A percentile compares a stretch with the other conserved stretches of the same genome.
Evolutionary conservation across 23 tunicate species (phyloP).

Genomic region (Styela plicata): DNA sequence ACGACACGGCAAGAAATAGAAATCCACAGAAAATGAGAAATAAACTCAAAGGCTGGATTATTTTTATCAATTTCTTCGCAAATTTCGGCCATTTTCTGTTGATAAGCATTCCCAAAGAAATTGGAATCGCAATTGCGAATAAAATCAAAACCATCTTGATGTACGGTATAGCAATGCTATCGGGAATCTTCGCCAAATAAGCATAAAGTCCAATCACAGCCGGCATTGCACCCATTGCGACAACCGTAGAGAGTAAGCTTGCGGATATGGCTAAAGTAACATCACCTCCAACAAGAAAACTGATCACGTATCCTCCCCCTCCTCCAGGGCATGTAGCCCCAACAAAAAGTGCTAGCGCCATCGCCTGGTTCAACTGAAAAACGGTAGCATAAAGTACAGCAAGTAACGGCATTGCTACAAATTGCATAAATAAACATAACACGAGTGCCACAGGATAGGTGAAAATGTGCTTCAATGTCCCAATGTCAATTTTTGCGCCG

Average conservation of each 20-base stretch:
- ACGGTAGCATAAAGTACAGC: slow-evolving; percentile 40
- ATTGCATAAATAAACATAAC: slow-evolving; percentile 64
- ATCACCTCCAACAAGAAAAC: slow-evolving; percentile 78
- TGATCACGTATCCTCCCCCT: slow-evolving; percentile 87
- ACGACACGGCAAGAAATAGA: slow-evolving; percentile 33
- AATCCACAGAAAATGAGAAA: slow-evolving; percentile 70
- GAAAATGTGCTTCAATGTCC: slow-evolving; percentile 42
- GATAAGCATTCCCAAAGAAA: slow-evolving; percentile 74
- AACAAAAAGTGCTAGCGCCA: slow-evolving; percentile 68
- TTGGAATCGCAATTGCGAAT: slow-evolving; percentile 67
- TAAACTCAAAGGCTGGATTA: slow-evolving; percentile 72
- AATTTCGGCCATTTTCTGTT: slow-evolving; percentile 58
- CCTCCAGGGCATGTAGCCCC: slow-evolving; percentile 91
- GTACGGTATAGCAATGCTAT: slow-evolving; percentile 67
- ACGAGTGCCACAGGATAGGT: slow-evolving; percentile 63
- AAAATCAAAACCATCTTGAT: slow-evolving; percentile 67
- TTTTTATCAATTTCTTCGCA: slow-evolving; percentile 55
- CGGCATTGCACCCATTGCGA: slow-evolving; percentile 94
- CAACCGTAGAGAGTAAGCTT: slow-evolving; percentile 71
- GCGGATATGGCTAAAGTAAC: slow-evolving; percentile 88
- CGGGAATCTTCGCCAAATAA: slow-evolving; percentile 30
- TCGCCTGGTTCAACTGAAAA: slow-evolving; percentile 41
- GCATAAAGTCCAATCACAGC: slow-evolving; percentile 64
- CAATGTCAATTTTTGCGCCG: slow-evolving; percentile 82
- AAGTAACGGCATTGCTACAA: slow-evolving; percentile 60